Conservation (phyloP, 2,797 vertebrate species). For the Oceanodroma leucorhoa region DNA sequence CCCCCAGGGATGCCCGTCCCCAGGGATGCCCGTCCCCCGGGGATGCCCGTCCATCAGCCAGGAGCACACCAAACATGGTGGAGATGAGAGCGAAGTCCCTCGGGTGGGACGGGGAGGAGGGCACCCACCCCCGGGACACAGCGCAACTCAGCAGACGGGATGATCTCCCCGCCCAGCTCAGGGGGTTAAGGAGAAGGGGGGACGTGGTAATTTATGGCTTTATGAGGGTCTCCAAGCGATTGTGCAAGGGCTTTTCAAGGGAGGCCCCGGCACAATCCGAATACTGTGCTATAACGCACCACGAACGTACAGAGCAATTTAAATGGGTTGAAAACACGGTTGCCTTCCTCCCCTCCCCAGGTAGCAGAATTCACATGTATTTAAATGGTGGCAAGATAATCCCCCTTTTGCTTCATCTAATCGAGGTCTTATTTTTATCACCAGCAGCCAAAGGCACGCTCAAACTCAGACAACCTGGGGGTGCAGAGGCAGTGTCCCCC, state of each 20-base stretch:
- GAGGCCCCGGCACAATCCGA: not conserved
- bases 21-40: too few relatives aligned
- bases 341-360: not conserved
- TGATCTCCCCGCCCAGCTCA: not conserved
- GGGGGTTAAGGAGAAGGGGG: not conserved
- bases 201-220: not conserved
- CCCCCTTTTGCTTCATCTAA: not conserved
- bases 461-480: accelerated
- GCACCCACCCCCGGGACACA: not conserved
- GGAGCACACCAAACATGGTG: not conserved
- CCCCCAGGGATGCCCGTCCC: not conserved
- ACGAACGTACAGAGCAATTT: not conserved
- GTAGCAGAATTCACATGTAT: not conserved
- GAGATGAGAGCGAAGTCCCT: not conserved
- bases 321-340: not conserved
- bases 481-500: not conserved
- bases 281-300: not conserved
- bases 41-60: not conserved
- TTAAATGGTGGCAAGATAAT: not conserved
- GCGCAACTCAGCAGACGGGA: too few relatives aligned
- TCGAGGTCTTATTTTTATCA: not conserved
- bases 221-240: not conserved
- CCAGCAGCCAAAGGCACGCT: not conserved
- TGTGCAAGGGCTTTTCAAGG: too few relatives aligned
- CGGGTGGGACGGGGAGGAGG: too few relatives aligned